Base-by-base conservation (phyloP, 2,797 vertebrate species). In the Apogon hyalosoma region DNA sequence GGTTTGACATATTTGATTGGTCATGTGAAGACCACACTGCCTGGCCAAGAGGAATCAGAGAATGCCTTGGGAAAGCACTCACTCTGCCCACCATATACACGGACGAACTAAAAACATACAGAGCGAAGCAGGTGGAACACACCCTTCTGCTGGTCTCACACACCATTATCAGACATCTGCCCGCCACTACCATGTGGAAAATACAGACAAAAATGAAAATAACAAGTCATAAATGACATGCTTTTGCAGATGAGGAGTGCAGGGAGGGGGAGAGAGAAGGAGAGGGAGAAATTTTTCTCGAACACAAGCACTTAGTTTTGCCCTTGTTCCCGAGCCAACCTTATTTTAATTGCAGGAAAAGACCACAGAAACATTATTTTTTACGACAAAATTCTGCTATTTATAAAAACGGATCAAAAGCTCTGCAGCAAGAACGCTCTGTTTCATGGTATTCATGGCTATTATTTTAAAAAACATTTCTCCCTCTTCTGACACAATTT, bases 1-100 rank as follows among this genome's bases (percentile, higher is more conserved):
- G 82, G 87, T 82, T 90, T 90, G 90, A 92, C 90, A 90, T 91
- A 80, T 91, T 92, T 92, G 92, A 92, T 92, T 88, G 91, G 92
- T 92, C 90, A 91, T 87, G 86, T 90, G 87, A 91, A 90, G 91
- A 94, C 90, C 92, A 92, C 92, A 93, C 87, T 53, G 86, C 75
- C 71, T 74, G 89, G 87, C 73, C 73, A 52, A 73, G 65, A 84
- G 69, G 76, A 87, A 77, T 73, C 53, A 66, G 75, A 83, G 81
- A 82, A 83, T 38, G 84, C 64, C 63, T 78, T 72, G 71, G 74
- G 80, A 84, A 77, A 80, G 59, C 67, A 69, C 67, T 81, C 65
- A 10, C 57, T 67, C 57, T 80, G 68, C 76, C 77, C 82, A 75
- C 71, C 75, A 21, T 65, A 67, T 54, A 75, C 53, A 70, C 0